Evolutionary conservation across 1,140 invertebrate species (phyloP), one percentile per base, ranked within the genome.

Genomic region (Camponotus floridanus): DNA sequence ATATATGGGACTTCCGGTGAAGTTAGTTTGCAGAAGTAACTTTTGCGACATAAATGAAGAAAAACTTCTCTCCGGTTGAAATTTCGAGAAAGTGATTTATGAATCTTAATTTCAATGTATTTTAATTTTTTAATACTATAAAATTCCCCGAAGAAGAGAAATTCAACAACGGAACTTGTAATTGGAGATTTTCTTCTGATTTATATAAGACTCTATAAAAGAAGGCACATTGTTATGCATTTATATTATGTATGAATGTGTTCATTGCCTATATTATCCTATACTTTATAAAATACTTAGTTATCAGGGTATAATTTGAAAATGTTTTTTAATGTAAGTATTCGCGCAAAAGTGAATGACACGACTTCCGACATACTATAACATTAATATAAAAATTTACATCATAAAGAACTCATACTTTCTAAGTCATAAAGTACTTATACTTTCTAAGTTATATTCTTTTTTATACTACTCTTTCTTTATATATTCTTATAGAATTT

Each of bases 241-340:
- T 70, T 70, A 51, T 18, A 26, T 76, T 62, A 42, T 42, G 13
- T 36, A 70, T 21, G 33, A 26, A 81, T 73, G 21, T 73, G 21
- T 73, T 73, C 13, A 45, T 26, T 36, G 31, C 0, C 2, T 74
- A 61, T 83, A 51, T 61, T 83, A 83, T 39, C 39, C 26, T 31
- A 15, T 61, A 70, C 61, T 73, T 83, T 74, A 83, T 83, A 21
- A 83, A 48, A 73, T 61, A 73, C n/a, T 2, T 73, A 73, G 68
- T 62, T 62, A 45, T 74, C 5, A 61, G 61, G 36, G 13, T 48
- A 36, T 48, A 83, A 83, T 45, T 73, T 48, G 36, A 61, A 45
- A 31, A 45, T 7, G 11, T 33, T 62, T 61, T 61, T 74, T 74
- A 74, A 62, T 83, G 67, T 42, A 21, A 3, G 33, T 48, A 59